These are phyloP conservation scores for Bombus fervidus DNA, from an alignment of 1,140 invertebrate species.

Conservation along the genomic window DNA sequence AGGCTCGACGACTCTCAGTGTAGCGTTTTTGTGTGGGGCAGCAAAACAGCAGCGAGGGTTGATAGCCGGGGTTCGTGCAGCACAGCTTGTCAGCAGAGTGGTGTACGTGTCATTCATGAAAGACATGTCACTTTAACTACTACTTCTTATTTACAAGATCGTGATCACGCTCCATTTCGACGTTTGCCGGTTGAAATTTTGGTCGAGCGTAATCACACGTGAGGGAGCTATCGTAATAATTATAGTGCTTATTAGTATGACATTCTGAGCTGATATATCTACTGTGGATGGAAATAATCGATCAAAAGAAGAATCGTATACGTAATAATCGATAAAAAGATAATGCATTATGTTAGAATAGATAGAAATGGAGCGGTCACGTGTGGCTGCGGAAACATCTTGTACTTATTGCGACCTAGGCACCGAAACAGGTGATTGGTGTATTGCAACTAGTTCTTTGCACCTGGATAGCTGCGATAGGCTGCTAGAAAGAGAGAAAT, in stretches of 20 bases:
- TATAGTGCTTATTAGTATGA: too few species aligned
- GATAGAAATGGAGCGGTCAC: slow-evolving; percentile 64
- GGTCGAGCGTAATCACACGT: slow-evolving; percentile 18
- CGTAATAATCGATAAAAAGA: neutral
- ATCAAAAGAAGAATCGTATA: too few species aligned
- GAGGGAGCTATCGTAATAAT: neutral
- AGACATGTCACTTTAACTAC: slow-evolving; percentile 76
- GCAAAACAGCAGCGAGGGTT: slow-evolving; percentile 82
- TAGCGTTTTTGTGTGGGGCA: slow-evolving; percentile 81
- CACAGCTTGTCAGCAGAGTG: slow-evolving; percentile 83
- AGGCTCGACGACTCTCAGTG: slow-evolving; percentile 72
- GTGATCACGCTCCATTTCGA: slow-evolving; percentile 70
- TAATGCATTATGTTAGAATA: neutral
- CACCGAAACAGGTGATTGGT: slow-evolving; percentile 80
- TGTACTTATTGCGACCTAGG: slow-evolving; percentile 72
- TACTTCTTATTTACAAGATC: slow-evolving; percentile 77
- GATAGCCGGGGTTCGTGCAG: slow-evolving; percentile 82
- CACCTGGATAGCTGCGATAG: slow-evolving; percentile 83
- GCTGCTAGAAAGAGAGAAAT: slow-evolving; percentile 83
- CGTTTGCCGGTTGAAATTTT: slow-evolving; percentile 8
- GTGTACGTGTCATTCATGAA: slow-evolving; percentile 80
- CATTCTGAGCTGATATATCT: too few species aligned
- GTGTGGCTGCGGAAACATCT: slow-evolving; percentile 58
- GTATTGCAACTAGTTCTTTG: slow-evolving; percentile 82
- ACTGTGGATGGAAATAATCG: too few species aligned